Base-by-base conservation (phyloP, 23 tunicate species). In the Halocynthia roretzi region DNA sequence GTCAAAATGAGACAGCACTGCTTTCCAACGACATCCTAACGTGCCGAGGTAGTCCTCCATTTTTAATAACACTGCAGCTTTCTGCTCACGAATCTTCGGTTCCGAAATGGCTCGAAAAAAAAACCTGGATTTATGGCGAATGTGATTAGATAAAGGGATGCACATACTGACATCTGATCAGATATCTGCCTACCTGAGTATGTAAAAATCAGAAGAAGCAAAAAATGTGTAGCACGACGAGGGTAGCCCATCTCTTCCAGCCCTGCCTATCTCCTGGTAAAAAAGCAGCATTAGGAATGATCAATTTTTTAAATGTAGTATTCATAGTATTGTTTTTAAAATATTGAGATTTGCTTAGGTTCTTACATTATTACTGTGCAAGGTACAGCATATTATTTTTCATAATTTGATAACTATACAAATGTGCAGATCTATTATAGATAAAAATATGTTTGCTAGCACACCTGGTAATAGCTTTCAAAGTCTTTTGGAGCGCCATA, bases 401-500 rank as follows among this genome's bases (percentile, higher is more conserved):
- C 4, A 31, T 1, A 31, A 31, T 31, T 31, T 0, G 1, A 31
- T 31, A 31, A 31, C 44, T 31, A 31, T 31, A 31, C 44, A 31
- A 31, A 31, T 31, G 44, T 31, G 44, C 44, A 31, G 44, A 31
- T 31, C 44, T 31, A 31, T 31, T 31, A 31, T 31, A 31, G 44
- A 31, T 31, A 31, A 31, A 31, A 31, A 31, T 31, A 31, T 31
- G 44, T 31, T 31, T 31, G 44, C 18, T 11, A 40, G 10, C 31
- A 8, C n/a, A 92, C 98, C 87, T 96, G 96, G 72, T 89, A 96
- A 68, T 89, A 96, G 70, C 92, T 89, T 75, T 96, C 96, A 60
- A 87, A 86, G 63, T 89, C 95, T 71, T 89, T 87, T 6, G 99
- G 99, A 10, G 99, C 99, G 10, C 96, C 99, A 69, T 96, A 89